Evolutionary conservation across 2,797 vertebrate species (phyloP).

Genomic region (Melanotaenia pygmaea): DNA sequence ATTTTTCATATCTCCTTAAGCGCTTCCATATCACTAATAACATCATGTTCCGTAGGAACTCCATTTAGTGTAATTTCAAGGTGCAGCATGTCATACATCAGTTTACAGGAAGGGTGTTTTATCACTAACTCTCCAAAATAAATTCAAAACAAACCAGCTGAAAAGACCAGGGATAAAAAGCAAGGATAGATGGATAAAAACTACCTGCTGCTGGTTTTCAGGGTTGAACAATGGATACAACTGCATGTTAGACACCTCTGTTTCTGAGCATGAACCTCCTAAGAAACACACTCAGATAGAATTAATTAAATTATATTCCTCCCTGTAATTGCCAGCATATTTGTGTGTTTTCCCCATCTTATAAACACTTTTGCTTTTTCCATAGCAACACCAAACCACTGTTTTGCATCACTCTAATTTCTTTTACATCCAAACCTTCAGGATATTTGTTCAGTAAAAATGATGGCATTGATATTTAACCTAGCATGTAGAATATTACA

Average conservation of each 20-base stretch:
- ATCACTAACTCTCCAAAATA: conserved; percentile 1
- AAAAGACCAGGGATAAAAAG: not conserved
- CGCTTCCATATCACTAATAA: conserved; percentile 66
- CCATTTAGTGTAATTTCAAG: conserved; percentile 11
- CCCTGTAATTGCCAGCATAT: not conserved
- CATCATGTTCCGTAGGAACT: conserved; percentile 45
- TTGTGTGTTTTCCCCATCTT: conserved; percentile 1
- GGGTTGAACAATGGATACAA: conserved; percentile 23
- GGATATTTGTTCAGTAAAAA: not conserved
- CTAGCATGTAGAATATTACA: not conserved
- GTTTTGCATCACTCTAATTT: not conserved
- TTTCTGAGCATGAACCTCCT: conserved; percentile 55
- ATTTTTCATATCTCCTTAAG: conserved; percentile 61
- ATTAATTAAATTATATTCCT: not conserved
- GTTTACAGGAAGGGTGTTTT: not conserved
- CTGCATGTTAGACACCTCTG: conserved; percentile 58
- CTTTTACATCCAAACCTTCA: not conserved
- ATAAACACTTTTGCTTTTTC: conserved; percentile 4
- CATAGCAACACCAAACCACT: not conserved
- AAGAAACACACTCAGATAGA: conserved; percentile 35
- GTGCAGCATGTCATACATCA: conserved; percentile 3
- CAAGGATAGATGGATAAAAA: not conserved
- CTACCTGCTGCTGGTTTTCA: not conserved
- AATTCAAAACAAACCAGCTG: not conserved
- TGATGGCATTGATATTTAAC: not conserved